Evolutionary conservation across 2,113 vertebrate species (phyloP).

Genomic region (Alosa alosa): DNA sequence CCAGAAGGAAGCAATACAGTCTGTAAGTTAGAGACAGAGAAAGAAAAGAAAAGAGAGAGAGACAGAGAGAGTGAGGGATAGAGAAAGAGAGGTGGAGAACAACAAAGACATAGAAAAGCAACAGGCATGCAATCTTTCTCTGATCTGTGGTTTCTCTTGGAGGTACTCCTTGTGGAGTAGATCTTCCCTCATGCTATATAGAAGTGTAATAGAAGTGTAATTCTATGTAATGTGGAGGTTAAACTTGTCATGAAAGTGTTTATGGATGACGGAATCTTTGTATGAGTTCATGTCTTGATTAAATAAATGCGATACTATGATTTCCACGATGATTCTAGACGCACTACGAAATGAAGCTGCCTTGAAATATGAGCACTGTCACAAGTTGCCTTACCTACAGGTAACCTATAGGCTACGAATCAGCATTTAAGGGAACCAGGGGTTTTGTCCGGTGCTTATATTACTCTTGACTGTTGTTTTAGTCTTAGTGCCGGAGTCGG

Average conservation of each 20-base stretch:
- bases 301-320: not conserved
- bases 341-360: not conserved
- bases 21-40: not conserved
- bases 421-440: not conserved
- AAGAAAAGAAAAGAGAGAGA: slow-evolving; percentile 18
- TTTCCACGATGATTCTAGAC: not conserved
- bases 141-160: not conserved
- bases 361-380: not conserved
- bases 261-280: not conserved
- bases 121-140: not conserved
- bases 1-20: not conserved
- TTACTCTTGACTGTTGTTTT: slow-evolving; percentile 47
- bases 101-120: not conserved
- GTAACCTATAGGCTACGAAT: not conserved
- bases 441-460: slow-evolving; percentile 38
- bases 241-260: not conserved
- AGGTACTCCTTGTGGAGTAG: not conserved
- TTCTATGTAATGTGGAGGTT: not conserved
- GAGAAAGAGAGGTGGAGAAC: not conserved
- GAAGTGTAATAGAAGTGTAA: not conserved
- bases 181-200: not conserved
- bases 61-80: not conserved
- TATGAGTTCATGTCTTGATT: not conserved
- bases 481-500: slow-evolving; percentile 34
- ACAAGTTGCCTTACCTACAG: not conserved